A percentile compares a stretch with the other conserved stretches of the same genome.
Evolutionary conservation across 2,113 vertebrate genomes (phyloP).

Genomic region (Apteryx mantelli): DNA sequence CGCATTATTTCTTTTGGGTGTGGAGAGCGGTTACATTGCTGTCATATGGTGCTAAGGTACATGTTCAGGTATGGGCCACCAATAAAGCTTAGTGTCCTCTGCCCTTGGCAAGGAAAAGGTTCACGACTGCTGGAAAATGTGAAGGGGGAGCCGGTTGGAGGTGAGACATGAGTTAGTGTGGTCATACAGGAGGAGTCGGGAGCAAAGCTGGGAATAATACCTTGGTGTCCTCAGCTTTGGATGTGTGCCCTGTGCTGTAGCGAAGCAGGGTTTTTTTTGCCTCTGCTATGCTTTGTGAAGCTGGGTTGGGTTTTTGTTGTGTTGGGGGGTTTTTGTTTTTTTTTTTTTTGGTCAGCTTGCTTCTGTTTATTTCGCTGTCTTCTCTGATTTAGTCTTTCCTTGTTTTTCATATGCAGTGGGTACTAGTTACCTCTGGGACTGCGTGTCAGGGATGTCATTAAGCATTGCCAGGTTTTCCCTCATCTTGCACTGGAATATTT

Average conservation of each 20-base stretch:
- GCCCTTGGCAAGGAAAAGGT: background rate
- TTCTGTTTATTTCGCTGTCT: background rate
- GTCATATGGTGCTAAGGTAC: background rate
- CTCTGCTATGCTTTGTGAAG: background rate
- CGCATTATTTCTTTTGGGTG: background rate
- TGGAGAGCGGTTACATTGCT: background rate
- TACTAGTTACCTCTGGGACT: background rate
- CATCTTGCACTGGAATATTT: background rate
- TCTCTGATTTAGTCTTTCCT: background rate
- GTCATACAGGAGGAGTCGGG: background rate
- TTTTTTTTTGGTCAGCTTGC: background rate
- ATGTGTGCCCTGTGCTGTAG: background rate
- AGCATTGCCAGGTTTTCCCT: background rate
- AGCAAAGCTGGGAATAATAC: slow-evolving; percentile 11
- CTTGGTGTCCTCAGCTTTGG: background rate
- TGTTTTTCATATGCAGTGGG: background rate
- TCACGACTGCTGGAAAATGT: background rate
- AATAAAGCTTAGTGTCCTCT: background rate
- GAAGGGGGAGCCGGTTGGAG: background rate
- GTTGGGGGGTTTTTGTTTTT: background rate
- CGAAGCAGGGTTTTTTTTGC: background rate
- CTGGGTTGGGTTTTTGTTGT: background rate
- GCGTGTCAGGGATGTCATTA: background rate
- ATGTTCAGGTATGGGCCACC: background rate
- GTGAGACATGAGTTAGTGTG: background rate